Conservation (phyloP, 2,113 vertebrate genomes). For the Ailuropoda melanoleuca region DNA sequence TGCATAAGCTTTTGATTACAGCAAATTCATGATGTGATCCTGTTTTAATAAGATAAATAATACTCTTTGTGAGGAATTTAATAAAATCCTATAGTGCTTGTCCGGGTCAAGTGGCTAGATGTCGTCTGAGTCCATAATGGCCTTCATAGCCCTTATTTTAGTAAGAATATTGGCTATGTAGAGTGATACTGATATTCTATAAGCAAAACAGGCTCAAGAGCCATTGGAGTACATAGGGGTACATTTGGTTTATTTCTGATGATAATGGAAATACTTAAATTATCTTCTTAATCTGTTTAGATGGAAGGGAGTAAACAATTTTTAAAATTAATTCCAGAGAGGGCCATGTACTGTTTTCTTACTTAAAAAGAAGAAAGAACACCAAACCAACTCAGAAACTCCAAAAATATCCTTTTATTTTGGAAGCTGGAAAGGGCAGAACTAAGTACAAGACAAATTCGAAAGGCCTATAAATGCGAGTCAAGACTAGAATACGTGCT, state of each 20-base stretch:
- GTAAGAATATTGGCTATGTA: background rate
- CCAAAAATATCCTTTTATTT: constrained; percentile 26
- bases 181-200: background rate
- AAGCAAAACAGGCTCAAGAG: background rate
- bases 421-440: constrained; percentile 24
- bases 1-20: background rate
- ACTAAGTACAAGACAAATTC: background rate
- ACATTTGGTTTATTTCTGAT: background rate
- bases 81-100: background rate
- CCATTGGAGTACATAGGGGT: background rate
- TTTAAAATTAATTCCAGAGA: constrained; percentile 28
- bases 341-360: background rate
- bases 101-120: background rate
- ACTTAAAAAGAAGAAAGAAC: background rate
- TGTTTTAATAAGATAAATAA: background rate
- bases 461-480: constrained; percentile 34
- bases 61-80: background rate
- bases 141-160: background rate
- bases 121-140: background rate
- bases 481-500: constrained; percentile 9
- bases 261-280: background rate
- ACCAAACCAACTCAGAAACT: background rate
- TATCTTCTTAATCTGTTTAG: background rate
- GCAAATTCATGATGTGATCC: background rate
- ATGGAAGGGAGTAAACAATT: background rate